Conservation (phyloP, 2,113 vertebrate species). For the Pachycephala philippinensis region DNA sequence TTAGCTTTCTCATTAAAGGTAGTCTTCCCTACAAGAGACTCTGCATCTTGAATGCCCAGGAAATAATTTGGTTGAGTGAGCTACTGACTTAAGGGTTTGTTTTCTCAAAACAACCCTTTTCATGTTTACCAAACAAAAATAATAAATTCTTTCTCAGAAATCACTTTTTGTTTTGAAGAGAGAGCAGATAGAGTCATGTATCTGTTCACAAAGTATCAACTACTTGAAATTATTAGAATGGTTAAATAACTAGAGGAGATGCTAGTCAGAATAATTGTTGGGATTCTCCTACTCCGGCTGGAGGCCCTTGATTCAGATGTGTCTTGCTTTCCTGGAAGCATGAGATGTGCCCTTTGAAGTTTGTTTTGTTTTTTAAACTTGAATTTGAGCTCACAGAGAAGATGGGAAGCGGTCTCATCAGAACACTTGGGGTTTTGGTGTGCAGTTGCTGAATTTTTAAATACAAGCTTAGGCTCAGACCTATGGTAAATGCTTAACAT, state of each 20-base stretch:
- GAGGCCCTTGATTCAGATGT: neutral
- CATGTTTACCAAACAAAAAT: neutral
- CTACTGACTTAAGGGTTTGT: neutral
- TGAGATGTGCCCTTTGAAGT: neutral
- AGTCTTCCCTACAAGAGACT: neutral
- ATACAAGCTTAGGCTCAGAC: neutral
- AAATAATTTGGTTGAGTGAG: neutral
- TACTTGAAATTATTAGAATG: neutral
- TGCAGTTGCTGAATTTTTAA: neutral
- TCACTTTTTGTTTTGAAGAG: neutral
- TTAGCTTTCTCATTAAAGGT: neutral
- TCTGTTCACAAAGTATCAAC: neutral
- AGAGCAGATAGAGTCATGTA: neutral
- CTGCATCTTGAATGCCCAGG: neutral
- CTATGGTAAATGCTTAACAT: neutral
- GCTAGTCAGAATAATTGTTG: neutral
- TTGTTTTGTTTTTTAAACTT: neutral
- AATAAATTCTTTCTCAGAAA: neutral
- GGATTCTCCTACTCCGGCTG: neutral
- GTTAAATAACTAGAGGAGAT: neutral
- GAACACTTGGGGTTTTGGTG: neutral
- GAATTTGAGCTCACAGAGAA: neutral
- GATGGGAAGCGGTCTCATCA: neutral
- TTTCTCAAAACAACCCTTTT: neutral
- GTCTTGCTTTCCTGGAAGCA: neutral